Evolutionary conservation across 1,140 invertebrate species (phyloP).

Genomic region (Apocrypta bakeri): DNA sequence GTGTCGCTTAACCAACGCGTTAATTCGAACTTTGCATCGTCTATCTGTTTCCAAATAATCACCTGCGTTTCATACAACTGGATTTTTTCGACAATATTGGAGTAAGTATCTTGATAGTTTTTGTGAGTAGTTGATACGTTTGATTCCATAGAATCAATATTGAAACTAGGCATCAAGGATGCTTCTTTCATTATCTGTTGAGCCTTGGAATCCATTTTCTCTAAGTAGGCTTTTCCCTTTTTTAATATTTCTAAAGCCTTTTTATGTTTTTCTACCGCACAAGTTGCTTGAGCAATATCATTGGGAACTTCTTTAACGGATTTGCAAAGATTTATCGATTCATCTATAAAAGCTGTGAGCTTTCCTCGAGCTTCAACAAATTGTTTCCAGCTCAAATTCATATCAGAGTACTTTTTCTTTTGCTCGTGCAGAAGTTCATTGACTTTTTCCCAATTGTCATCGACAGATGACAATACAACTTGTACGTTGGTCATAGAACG

Average conservation of each 20-base stretch:
- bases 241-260: conserved; percentile 84
- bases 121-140: conserved; percentile 79
- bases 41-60: conserved; percentile 93
- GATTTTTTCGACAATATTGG: conserved; percentile 80
- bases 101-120: conserved; percentile 84
- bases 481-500: conserved; percentile 86
- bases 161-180: conserved; percentile 84
- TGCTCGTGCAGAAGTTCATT: conserved; percentile 84
- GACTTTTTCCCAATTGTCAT: conserved; percentile 86
- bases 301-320: conserved; percentile 78
- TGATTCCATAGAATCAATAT: conserved; percentile 79
- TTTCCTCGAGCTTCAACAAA: conserved; percentile 83
- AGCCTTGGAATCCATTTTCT: conserved; percentile 84
- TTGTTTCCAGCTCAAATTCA: conserved; percentile 83
- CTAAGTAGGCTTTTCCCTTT: conserved; percentile 83
- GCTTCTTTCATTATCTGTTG: conserved; percentile 83
- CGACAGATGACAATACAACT: conserved; percentile 83
- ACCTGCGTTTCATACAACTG: conserved; percentile 90
- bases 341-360: conserved; percentile 80
- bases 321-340: conserved; percentile 78
- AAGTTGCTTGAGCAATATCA: conserved; percentile 78
- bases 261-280: conserved; percentile 82
- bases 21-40: conserved; percentile 88
- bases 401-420: conserved; percentile 82
- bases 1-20: conserved; percentile 89